Evolutionary conservation across 2,888 invertebrate genomes (phyloP), one percentile per base, ranked within the genome.

Genomic region (Epinotia bilunana): DNA sequence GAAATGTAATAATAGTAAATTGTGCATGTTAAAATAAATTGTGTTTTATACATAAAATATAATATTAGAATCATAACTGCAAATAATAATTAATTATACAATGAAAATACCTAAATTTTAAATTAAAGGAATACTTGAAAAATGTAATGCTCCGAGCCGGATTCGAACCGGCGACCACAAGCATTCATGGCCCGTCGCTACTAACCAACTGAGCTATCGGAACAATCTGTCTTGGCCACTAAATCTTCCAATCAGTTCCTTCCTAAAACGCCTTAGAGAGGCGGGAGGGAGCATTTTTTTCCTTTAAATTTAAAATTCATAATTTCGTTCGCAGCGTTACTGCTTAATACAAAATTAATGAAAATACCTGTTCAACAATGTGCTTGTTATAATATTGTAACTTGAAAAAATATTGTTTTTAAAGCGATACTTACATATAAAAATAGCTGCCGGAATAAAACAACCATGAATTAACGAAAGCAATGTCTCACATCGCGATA

Each of bases 1-100:
- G 86, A 91, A 93, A 92, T 91, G 89, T 89, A 87, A 88, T 91
- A 88, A 91, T 91, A 91, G 86, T 89, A 90, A 90, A 91, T 93
- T 92, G 93, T 92, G 93, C 92, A 91, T 89, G 88, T 90, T 90
- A 90, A 90, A 91, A 90, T 91, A 91, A 93, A 91, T 92, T 58
- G 92, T 92, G 92, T 93, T 88, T 91, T 86, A 92, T 92, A 92
- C 88, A 92, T 92, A 92, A 91, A 92, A 92, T 93, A 92, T 89
- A 90, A 91, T 92, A 86, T 87, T 87, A 87, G 83, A 87, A 79
- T 90, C 84, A 89, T 91, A 93, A 92, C 91, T 91, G 92, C 88
- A 91, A 91, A 90, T 90, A 87, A 92, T 87, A 71, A 89, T 83
- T 64, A 90, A 90, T 83, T 87, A 87, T 88, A 89, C 85, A 87